Evolutionary conservation across 2,888 invertebrate genomes (phyloP), one percentile per base, ranked within the genome.

Genomic region (Galerucella pusilla): DNA sequence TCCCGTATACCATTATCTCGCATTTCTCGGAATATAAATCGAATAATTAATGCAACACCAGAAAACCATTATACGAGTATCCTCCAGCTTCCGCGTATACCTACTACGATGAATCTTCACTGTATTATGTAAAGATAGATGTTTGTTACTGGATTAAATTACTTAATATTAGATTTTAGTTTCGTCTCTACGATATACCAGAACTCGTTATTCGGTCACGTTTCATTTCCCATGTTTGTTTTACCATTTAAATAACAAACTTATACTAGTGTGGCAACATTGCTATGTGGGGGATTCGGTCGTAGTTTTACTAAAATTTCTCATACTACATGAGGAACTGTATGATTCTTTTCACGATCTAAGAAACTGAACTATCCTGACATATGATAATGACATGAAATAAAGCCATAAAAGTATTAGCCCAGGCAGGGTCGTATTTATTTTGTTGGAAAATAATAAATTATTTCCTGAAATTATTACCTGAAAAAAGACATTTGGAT

Each of bases 111-210:
- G n/a, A 14, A 28, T 2, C 35, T 61, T 35, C 14, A 35, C 61
- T 35, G 61, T 35, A 61, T 61, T 35, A 61, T 35, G 61, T 61
- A 61, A 14, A 35, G 5, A 28, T 28, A 61, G 61, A 14, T 61
- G 35, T 61, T 35, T 35, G 61, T 61, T 11, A 61, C 35, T 35
- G 35, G 35, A 61, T 61, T 61, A 61, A 61, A 28, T 12, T 61
- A 35, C 28, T 35, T 61, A 28, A 61, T 61, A 61, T 61, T 61
- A 61, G 14, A 61, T 61, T 35, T 16, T 57, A 28, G 61, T 35
- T 35, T 12, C 61, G 35, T 14, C 35, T 61, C 14, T 61, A 14
- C 35, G 61, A 28, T 61, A 42, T 42, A 61, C 61, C n/a, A n/a
- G 61, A 61, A 12, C n/a, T 61, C 9, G 12, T 11, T 6, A 16